These are phyloP conservation scores for Melolontha melolontha DNA, from an alignment of 2,888 invertebrate species.

Conservation along the genomic window DNA sequence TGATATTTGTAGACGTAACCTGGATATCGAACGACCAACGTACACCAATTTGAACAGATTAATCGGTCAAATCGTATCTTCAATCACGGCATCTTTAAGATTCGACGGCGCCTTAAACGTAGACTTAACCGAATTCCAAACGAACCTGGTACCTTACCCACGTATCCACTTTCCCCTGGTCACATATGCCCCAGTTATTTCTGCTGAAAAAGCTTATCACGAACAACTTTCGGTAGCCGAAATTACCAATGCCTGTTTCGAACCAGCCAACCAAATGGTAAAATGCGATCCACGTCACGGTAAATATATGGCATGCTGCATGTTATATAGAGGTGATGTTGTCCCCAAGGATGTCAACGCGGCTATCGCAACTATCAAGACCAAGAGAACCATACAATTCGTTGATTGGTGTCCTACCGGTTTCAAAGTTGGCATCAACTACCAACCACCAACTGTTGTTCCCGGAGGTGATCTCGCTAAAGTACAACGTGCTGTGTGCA, in stretches of 20 bases:
- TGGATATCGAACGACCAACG: constrained; percentile 95
- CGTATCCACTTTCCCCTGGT: constrained; percentile 96
- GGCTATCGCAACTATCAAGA: constrained; percentile 96
- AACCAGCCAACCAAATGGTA: no score
- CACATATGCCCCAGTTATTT: constrained; percentile 92
- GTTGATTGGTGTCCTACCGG: no score
- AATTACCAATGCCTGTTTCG: no score
- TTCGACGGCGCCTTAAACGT: constrained; percentile 96
- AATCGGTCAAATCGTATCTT: constrained; percentile 94
- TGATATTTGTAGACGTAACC: constrained; percentile 92
- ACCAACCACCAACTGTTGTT: constrained; percentile 92
- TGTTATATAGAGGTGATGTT: constrained; percentile 95
- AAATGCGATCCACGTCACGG: no score
- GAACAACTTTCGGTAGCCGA: no score
- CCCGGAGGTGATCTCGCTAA: constrained; percentile 96
- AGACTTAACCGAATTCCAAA: constrained; percentile 95
- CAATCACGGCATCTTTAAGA: constrained; percentile 92
- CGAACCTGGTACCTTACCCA: constrained; percentile 95
- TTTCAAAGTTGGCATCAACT: no score
- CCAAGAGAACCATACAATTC: no score
- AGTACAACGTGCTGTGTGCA: constrained; percentile 96
- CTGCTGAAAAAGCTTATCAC: no score
- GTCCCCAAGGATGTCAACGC: constrained; percentile 96
- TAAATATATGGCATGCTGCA: constrained; percentile 97
- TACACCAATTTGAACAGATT: constrained; percentile 97